Conservation (phyloP, 2,113 vertebrate species). For the Ursus arctos region DNA sequence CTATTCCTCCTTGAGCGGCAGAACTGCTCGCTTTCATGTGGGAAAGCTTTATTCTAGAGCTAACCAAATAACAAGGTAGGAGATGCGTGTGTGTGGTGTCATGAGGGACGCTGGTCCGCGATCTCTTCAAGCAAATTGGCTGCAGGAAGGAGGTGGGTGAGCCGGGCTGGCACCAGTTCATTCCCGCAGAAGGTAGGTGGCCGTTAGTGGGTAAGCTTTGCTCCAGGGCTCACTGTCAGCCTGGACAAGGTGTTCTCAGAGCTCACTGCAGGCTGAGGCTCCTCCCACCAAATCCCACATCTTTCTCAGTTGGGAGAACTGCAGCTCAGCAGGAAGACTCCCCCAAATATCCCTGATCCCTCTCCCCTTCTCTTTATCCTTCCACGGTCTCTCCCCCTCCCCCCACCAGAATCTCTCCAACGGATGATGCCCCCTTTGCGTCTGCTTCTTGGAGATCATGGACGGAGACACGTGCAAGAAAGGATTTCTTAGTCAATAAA, state of each 20-base stretch:
- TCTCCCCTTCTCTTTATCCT: background rate
- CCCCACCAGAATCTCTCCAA: background rate
- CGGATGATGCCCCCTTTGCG: background rate
- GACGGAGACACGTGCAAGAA: background rate
- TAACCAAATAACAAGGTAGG: background rate
- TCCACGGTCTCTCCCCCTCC: background rate
- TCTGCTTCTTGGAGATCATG: background rate
- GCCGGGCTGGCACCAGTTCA: accelerated
- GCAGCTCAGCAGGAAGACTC: background rate
- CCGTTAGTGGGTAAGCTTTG: no score
- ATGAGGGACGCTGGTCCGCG: accelerated
- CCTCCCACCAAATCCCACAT: background rate
- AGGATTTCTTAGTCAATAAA: background rate
- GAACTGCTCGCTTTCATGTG: background rate
- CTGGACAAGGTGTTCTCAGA: background rate
- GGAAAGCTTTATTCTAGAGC: background rate
- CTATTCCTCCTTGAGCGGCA: background rate
- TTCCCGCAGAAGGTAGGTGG: background rate
- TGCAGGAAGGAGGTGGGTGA: background rate
- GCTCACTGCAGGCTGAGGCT: background rate
- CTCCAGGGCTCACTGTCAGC: background rate
- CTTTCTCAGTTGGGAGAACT: background rate
- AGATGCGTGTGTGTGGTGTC: accelerated
- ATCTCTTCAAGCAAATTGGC: background rate
- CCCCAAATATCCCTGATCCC: background rate